A percentile compares a stretch with the other conserved stretches of the same genome.
Conservation (phyloP, 2,888 invertebrate species). For the Fabriciana adippe region DNA sequence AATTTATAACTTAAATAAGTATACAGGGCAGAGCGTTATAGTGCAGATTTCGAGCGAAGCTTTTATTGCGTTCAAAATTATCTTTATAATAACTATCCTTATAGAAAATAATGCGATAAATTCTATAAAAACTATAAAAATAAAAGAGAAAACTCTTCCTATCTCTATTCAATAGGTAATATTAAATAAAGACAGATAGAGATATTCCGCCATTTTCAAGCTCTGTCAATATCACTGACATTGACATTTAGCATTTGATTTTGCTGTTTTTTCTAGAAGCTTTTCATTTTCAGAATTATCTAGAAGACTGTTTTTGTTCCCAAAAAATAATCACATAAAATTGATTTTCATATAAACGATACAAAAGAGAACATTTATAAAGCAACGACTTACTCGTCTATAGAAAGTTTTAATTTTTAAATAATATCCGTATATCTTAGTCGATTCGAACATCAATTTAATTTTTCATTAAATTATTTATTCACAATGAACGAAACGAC, state of each 20-base stretch:
- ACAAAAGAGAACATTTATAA: background rate
- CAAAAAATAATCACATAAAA: too few species aligned
- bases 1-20: slow-evolving; percentile 29
- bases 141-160: too few species aligned
- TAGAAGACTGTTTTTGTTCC: too few species aligned
- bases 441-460: slow-evolving; percentile 68
- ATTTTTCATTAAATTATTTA: slow-evolving; percentile 67
- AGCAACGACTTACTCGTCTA: background rate
- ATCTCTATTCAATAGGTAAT: too few species aligned
- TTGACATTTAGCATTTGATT: too few species aligned
- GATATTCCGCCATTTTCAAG: too few species aligned
- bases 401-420: background rate
- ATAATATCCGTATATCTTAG: slow-evolving; percentile 17
- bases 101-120: too few species aligned
- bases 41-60: slow-evolving; percentile 35
- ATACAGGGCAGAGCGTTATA: slow-evolving; percentile 52
- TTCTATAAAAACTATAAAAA: too few species aligned
- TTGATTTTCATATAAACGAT: background rate
- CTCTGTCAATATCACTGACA: too few species aligned
- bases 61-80: background rate
- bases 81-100: background rate
- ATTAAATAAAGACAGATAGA: too few species aligned
- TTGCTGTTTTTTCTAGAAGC: too few species aligned
- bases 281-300: too few species aligned
- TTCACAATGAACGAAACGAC: slow-evolving; percentile 61